Percentiles rank a stretch among this genome's conserved stretches.
phyloP scores from a whole-genome alignment of 2,888 invertebrate species.

The Achlya flavicornis region DNA sequence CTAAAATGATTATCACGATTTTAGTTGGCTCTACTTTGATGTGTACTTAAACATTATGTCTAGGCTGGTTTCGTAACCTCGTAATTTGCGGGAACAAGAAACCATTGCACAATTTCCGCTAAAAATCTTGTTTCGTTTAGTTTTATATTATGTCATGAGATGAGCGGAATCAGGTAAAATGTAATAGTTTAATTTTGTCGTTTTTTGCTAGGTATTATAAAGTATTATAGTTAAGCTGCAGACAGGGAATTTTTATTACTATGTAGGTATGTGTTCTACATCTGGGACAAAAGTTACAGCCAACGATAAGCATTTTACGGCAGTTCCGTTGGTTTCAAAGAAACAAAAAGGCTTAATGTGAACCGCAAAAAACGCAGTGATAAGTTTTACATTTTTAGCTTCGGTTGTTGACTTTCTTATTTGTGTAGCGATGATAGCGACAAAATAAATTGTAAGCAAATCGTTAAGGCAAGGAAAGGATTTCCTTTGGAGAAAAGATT shows the following conservation, averaged over 20 bases:
- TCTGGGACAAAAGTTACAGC: not conserved
- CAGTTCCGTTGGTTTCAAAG: not conserved
- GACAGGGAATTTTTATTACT: not conserved
- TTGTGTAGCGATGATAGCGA: not conserved
- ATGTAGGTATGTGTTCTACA: not conserved
- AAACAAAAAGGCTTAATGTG: not conserved
- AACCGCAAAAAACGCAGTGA: not conserved
- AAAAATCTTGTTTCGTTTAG: not conserved
- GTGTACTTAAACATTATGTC: constrained; percentile 5
- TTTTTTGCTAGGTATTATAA: not conserved
- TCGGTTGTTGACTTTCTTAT: not conserved
- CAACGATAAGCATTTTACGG: not conserved
- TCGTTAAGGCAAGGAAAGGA: not conserved
- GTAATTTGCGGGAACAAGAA: constrained; percentile 44
- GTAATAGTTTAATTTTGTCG: not conserved
- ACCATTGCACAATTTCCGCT: constrained; percentile 42
- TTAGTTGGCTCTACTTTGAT: not conserved
- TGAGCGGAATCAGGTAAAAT: not conserved
- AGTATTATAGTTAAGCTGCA: not conserved
- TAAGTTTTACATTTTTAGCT: not conserved
- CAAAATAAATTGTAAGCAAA: constrained; percentile 3
- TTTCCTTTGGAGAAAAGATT: not conserved
- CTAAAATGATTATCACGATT: constrained; percentile 9
- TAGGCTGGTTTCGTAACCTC: constrained; percentile 37
- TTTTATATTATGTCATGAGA: constrained; percentile 1